Conservation (phyloP, 2,113 vertebrate genomes). For the Aepyceros melampus region DNA sequence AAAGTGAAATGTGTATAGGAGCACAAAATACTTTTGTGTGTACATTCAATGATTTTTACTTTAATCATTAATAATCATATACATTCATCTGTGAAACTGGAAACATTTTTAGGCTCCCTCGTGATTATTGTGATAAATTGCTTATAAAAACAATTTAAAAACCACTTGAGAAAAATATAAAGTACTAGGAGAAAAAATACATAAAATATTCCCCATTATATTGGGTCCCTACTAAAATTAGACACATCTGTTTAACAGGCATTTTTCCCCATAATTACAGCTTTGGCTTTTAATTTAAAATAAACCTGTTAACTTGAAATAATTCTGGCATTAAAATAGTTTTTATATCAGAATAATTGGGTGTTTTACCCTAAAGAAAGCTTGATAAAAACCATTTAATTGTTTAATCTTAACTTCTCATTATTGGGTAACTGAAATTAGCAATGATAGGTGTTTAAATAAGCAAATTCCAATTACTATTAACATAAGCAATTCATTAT, state of each 20-base stretch:
- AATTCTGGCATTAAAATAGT: not conserved
- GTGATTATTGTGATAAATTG: not conserved
- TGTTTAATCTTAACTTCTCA: not conserved
- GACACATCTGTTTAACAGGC: not conserved
- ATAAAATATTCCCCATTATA: not conserved
- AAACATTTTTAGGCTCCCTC: not conserved
- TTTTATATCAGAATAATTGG: slow-evolving; percentile 38
- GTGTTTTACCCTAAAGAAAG: not conserved
- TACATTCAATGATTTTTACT: not conserved
- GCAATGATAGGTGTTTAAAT: slow-evolving; percentile 61
- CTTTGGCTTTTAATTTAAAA: slow-evolving; percentile 48
- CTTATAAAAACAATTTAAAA: slow-evolving; percentile 15
- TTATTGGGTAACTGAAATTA: slow-evolving; percentile 56
- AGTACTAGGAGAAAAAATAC: not conserved
- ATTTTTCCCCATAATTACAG: not conserved
- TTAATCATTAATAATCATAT: not conserved
- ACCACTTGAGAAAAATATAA: not conserved
- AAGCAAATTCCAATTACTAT: slow-evolving; percentile 58
- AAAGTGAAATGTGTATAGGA: not conserved
- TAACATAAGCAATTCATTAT: slow-evolving; percentile 57
- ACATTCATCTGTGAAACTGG: not conserved
- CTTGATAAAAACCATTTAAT: slow-evolving; percentile 27
- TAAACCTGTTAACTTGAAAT: slow-evolving; percentile 22
- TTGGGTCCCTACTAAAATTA: not conserved
- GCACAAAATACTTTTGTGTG: not conserved